Conservation (phyloP, 2,113 vertebrate species). For the Myodes glareolus region DNA sequence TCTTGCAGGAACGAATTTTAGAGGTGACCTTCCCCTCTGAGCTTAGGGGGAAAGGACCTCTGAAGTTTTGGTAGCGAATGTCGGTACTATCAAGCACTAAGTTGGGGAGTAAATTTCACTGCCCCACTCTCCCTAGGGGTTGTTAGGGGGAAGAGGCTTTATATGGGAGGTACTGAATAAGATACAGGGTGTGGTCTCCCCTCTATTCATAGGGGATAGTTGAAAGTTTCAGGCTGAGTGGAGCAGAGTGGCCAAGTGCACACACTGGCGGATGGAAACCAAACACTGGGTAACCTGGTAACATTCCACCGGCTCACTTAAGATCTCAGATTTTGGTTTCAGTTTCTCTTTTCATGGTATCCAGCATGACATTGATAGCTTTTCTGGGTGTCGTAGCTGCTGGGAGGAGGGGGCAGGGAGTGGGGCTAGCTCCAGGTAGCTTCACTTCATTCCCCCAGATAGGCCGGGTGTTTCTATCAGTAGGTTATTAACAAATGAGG, state of each 20-base stretch:
- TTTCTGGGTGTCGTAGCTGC: background rate
- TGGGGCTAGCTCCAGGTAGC: background rate
- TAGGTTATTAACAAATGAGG: background rate
- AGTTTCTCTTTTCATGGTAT: background rate
- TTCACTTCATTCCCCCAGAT: background rate
- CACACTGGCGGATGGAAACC: background rate
- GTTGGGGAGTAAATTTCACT: no score
- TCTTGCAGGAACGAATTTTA: no score
- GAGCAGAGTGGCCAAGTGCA: no score
- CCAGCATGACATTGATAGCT: background rate
- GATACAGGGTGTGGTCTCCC: background rate
- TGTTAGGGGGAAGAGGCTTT: background rate
- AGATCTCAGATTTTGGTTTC: background rate
- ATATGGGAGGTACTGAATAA: background rate
- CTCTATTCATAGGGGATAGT: background rate
- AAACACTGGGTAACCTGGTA: background rate
- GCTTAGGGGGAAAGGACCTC: background rate
- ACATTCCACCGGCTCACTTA: background rate
- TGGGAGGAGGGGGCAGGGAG: background rate
- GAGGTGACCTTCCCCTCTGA: background rate
- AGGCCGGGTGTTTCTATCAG: background rate
- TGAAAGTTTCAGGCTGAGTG: background rate
- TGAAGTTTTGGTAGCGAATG: background rate
- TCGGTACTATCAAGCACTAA: background rate
- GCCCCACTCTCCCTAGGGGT: background rate